Evolutionary conservation across 2,113 vertebrate species (phyloP).

Genomic region (Plotosus lineatus): DNA sequence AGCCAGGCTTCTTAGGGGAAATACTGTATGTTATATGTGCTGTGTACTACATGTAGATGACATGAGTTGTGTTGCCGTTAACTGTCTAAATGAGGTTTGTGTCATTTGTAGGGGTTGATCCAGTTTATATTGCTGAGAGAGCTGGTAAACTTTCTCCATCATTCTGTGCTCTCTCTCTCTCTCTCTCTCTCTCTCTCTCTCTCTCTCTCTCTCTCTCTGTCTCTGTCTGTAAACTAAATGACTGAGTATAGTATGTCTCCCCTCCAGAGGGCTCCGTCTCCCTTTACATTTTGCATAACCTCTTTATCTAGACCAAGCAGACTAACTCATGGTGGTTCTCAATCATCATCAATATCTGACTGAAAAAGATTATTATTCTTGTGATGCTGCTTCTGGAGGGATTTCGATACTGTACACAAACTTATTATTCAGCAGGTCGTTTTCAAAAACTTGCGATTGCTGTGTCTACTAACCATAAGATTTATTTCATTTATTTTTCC

Average conservation of each 20-base stretch:
- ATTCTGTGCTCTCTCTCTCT: conserved; percentile 31
- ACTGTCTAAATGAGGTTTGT: conserved; percentile 60
- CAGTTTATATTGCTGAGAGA: conserved; percentile 78
- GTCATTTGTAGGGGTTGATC: conserved; percentile 77
- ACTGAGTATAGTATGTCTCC: conserved; percentile 59
- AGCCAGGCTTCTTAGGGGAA: not conserved
- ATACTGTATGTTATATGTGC: not conserved
- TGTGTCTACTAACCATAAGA: conserved; percentile 28
- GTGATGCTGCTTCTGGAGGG: not conserved
- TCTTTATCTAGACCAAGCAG: not conserved
- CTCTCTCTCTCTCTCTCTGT: conserved; percentile 15
- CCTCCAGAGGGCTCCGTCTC: conserved; percentile 50
- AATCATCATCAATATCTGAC: not conserved
- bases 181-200: conserved; percentile 40
- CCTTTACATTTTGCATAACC: conserved; percentile 15
- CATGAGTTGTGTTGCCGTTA: conserved; percentile 42
- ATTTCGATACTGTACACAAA: not conserved
- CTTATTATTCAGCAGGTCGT: conserved; percentile 27
- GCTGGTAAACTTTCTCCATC: conserved; percentile 66
- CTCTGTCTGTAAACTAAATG: conserved; percentile 54
- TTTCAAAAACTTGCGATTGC: conserved; percentile 27
- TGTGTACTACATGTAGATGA: not conserved
- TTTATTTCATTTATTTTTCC: no score
- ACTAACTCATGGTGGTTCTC: not conserved
- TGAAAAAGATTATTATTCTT: not conserved